Conservation (phyloP, 2,113 vertebrate genomes). For the Hippolais icterina region DNA sequence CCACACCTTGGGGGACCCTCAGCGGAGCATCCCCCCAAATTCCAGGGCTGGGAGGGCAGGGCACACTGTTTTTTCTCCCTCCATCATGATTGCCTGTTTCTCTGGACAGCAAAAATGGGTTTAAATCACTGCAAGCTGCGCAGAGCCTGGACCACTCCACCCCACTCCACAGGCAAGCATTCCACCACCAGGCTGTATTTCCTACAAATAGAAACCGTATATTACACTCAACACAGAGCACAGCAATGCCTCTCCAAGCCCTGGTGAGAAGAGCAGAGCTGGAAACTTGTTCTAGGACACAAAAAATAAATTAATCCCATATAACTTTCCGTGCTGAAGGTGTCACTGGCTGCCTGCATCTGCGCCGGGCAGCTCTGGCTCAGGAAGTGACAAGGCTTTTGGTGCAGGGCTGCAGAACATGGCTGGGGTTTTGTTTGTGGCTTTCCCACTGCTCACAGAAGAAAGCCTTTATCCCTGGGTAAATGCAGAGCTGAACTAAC, state of each 20-base stretch:
- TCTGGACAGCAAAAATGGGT: neutral
- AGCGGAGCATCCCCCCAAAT: neutral
- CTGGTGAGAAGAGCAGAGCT: neutral
- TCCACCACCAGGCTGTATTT: conserved; percentile 7
- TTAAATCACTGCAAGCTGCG: neutral
- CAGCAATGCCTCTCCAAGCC: neutral
- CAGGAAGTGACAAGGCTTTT: neutral
- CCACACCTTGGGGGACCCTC: neutral
- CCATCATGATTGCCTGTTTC: neutral
- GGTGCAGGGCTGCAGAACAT: neutral
- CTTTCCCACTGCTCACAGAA: conserved; percentile 16
- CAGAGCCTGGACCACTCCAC: neutral
- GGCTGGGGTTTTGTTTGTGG: neutral
- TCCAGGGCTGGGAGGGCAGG: neutral
- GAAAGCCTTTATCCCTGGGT: conserved; percentile 11
- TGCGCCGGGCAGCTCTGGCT: neutral
- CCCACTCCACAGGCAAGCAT: neutral
- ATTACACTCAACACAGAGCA: neutral
- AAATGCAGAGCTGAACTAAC: neutral
- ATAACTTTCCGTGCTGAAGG: conserved; percentile 4
- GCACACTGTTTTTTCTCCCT: neutral
- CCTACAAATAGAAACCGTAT: neutral
- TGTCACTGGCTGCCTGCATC: neutral
- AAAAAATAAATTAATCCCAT: neutral
- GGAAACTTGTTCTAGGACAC: neutral